Percentiles rank a stretch among this genome's conserved stretches.
Evolutionary conservation across 2,113 vertebrate genomes (phyloP).

Genomic region (Mesocricetus auratus): DNA sequence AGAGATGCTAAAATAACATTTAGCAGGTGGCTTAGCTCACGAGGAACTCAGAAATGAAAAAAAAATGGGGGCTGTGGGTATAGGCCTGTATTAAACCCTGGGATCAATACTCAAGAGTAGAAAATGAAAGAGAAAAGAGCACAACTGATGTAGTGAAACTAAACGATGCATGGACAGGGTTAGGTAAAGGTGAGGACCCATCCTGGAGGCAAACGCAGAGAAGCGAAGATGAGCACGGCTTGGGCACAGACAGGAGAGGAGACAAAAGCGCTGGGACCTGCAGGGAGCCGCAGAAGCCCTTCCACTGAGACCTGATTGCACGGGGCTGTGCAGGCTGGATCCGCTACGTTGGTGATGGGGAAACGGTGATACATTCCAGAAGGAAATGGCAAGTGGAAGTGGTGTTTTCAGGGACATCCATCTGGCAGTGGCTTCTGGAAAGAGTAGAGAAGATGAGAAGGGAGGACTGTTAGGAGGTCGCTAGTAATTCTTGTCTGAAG

Average conservation of each 20-base stretch:
- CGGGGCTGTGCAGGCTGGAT: background rate
- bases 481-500: background rate
- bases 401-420: background rate
- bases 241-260: background rate
- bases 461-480: background rate
- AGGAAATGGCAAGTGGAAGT: background rate
- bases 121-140: background rate
- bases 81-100: background rate
- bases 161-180: background rate
- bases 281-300: background rate
- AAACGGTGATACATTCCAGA: background rate
- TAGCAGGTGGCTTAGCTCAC: background rate
- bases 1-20: slow-evolving; percentile 23
- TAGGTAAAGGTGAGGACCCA: background rate
- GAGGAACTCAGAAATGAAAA: slow-evolving; percentile 19
- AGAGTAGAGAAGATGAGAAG: background rate
- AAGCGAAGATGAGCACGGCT: background rate
- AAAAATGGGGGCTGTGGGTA: background rate
- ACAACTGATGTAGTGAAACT: background rate
- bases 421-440: background rate
- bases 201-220: background rate
- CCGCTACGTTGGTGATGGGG: background rate
- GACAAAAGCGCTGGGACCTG: no score
- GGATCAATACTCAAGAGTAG: no score
- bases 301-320: background rate